Percentiles rank a stretch among this genome's conserved stretches.
Evolutionary conservation across 2,888 invertebrate species (phyloP).

Genomic region (Siphonodentalium dalli): DNA sequence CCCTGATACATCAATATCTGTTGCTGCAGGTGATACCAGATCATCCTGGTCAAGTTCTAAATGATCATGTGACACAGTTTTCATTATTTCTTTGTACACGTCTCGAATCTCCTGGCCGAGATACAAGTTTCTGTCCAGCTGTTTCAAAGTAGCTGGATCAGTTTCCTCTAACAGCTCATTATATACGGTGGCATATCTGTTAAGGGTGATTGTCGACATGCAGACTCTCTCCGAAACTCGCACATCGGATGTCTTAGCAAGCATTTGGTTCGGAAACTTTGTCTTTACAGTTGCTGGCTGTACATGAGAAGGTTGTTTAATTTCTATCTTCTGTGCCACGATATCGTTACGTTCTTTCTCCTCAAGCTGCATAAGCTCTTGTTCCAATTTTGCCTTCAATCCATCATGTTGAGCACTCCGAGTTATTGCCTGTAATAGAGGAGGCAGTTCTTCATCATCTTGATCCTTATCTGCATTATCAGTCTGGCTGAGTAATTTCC

Average conservation of each 20-base stretch:
- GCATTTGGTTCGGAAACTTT: constrained; percentile 52
- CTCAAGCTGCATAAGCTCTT: constrained; percentile 51
- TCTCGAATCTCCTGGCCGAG: constrained; percentile 63
- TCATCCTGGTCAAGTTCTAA: constrained; percentile 60
- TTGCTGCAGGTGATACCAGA: constrained; percentile 51
- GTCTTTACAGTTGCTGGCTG: constrained; percentile 58
- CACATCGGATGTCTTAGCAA: constrained; percentile 60
- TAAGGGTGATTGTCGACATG: constrained; percentile 59
- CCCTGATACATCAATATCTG: constrained; percentile 49
- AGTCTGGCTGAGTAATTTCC: constrained; percentile 36
- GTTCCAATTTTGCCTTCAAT: constrained; percentile 42
- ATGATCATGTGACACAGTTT: constrained; percentile 60
- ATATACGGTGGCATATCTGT: constrained; percentile 57
- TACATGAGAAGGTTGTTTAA: constrained; percentile 46
- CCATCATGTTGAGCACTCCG: constrained; percentile 55
- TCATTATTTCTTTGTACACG: constrained; percentile 64
- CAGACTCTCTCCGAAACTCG: constrained; percentile 62
- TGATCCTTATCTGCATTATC: constrained; percentile 34
- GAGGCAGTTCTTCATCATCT: constrained; percentile 59
- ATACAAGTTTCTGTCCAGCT: constrained; percentile 61
- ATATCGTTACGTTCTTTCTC: constrained; percentile 45
- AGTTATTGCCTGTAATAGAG: constrained; percentile 60
- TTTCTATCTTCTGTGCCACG: constrained; percentile 43
- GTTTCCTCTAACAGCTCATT: constrained; percentile 64
- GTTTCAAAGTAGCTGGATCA: constrained; percentile 58